phyloP scores from a whole-genome alignment of 1,140 invertebrate genomes.

The Listronotus bonariensis region DNA sequence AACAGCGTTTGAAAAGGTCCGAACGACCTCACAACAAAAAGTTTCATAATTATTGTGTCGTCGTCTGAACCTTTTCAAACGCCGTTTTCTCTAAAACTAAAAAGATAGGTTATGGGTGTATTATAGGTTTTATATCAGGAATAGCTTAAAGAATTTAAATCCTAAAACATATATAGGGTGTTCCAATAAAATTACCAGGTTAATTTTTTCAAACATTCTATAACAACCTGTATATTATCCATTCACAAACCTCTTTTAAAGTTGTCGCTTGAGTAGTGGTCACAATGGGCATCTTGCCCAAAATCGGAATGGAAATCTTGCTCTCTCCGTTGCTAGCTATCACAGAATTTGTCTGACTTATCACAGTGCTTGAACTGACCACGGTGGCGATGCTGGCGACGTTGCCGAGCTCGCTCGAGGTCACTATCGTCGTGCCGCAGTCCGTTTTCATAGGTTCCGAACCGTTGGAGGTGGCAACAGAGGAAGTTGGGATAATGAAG shows the following conservation, averaged over 20 bases:
- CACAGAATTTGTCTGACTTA: conserved; percentile 42
- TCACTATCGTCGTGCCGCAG: neutral
- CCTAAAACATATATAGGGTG: too few species aligned
- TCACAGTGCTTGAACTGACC: conserved; percentile 27
- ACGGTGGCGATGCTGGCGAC: conserved; percentile 10
- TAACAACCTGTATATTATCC: too few species aligned
- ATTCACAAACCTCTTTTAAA: conserved; percentile 45
- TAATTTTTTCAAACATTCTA: too few species aligned
- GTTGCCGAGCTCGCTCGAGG: neutral
- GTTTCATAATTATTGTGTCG: too few species aligned
- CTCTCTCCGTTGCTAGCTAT: conserved; percentile 37
- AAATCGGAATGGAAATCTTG: conserved; percentile 43
- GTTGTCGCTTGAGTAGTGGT: conserved; percentile 19
- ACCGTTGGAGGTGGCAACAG: neutral
- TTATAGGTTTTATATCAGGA: too few species aligned
- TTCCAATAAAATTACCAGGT: too few species aligned
- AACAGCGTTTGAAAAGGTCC: too few species aligned
- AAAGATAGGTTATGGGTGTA: too few species aligned
- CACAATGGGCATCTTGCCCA: conserved; percentile 42
- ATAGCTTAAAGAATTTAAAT: too few species aligned
- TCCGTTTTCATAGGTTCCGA: neutral
- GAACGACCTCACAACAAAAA: too few species aligned
- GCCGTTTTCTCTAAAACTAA: too few species aligned
- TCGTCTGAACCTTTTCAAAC: too few species aligned
- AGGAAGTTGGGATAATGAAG: neutral